Conservation (phyloP, 2,113 vertebrate genomes). For the Sminthopsis crassicaudata region DNA sequence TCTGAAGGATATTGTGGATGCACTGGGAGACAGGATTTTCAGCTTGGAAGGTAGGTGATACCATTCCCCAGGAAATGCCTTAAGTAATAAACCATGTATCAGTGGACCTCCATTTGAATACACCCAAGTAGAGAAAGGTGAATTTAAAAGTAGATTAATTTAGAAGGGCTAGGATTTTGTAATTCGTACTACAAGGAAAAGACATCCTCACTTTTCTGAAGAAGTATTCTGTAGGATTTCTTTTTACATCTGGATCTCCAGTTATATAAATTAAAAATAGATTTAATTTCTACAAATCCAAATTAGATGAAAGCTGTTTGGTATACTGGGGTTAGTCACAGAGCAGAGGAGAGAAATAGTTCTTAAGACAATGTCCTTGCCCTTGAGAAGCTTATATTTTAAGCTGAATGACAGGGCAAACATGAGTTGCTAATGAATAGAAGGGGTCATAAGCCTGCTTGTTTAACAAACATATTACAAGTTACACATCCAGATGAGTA, state of each 20-base stretch:
- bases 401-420: neutral
- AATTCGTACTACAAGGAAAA: neutral
- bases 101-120: rapidly evolving
- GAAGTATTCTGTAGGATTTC: neutral
- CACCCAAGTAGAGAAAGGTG: neutral
- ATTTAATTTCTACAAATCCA: neutral
- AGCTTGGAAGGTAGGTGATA: conserved; percentile 91
- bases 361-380: neutral
- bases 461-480: neutral
- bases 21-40: conserved; percentile 95
- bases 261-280: too few species aligned
- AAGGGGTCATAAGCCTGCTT: neutral
- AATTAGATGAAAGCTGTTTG: neutral
- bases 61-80: neutral
- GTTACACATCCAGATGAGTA: neutral
- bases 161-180: neutral
- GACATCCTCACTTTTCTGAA: neutral
- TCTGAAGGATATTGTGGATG: conserved; percentile 96
- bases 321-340: neutral
- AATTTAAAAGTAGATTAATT: rapidly evolving
- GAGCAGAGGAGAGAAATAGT: neutral
- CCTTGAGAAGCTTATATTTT: neutral
- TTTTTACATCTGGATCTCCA: neutral
- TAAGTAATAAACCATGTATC: neutral
- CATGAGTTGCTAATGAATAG: neutral